Conservation (phyloP, 2,888 invertebrate species). For the Cremastinae sp. region DNA sequence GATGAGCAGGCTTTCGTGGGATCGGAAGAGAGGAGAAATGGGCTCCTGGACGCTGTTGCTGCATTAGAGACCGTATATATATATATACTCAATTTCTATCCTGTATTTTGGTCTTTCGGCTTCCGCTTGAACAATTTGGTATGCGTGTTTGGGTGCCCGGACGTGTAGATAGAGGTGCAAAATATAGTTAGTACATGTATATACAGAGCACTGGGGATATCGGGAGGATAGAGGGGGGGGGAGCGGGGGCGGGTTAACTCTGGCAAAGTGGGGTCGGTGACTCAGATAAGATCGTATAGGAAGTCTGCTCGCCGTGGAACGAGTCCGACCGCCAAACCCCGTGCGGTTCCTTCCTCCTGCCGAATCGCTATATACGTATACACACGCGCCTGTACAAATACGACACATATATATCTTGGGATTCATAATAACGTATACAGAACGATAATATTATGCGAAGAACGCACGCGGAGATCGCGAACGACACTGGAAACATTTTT, state of each 20-base stretch:
- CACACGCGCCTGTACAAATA: no score
- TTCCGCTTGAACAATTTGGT: slow-evolving; percentile 61
- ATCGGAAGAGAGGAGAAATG: no score
- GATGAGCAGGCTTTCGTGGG: no score
- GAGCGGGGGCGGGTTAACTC: slow-evolving; percentile 51
- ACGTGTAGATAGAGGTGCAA: slow-evolving; percentile 66
- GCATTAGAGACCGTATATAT: slow-evolving; percentile 29
- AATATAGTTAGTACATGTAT: slow-evolving; percentile 64
- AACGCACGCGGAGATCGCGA: slow-evolving; percentile 1
- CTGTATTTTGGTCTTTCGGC: slow-evolving; percentile 48
- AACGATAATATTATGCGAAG: slow-evolving; percentile 31
- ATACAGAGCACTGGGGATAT: slow-evolving; percentile 15
- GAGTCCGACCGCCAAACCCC: slow-evolving; percentile 26
- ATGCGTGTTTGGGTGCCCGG: slow-evolving; percentile 64
- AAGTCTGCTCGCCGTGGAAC: slow-evolving; percentile 44
- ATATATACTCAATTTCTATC: slow-evolving; percentile 37
- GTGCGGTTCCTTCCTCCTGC: slow-evolving; percentile 35
- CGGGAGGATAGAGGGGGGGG: slow-evolving; percentile 11
- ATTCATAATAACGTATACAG: slow-evolving; percentile 15
- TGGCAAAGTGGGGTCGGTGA: slow-evolving; percentile 55
- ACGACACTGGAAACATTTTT: slow-evolving; percentile 28
- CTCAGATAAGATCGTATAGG: slow-evolving; percentile 59
- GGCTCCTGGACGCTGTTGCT: slow-evolving; percentile 49
- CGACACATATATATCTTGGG: slow-evolving; percentile 8
- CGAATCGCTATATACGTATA: slow-evolving; percentile 21